A percentile compares a stretch with the other conserved stretches of the same genome.
Evolutionary conservation across 2,113 vertebrate species (phyloP).

Genomic region (Caracal caracal): DNA sequence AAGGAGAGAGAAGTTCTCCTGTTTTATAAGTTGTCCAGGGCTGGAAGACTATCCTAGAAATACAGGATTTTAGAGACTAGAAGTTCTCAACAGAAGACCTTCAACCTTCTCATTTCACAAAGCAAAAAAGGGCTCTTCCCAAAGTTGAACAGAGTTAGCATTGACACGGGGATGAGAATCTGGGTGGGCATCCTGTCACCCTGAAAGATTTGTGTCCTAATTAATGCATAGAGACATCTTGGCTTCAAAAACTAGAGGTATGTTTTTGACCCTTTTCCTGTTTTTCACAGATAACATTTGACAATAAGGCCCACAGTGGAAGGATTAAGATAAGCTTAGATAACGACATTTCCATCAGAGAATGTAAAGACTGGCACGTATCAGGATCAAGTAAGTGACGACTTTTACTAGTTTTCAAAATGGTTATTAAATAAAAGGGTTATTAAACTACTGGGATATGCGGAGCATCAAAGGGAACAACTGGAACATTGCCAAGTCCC

Average conservation of each 20-base stretch:
- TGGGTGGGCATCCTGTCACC: not conserved
- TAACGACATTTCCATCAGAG: conserved; percentile 90
- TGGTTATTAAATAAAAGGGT: not conserved
- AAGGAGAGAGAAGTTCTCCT: not conserved
- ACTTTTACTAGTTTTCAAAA: conserved; percentile 11
- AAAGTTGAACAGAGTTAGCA: not conserved
- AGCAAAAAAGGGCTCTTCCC: not conserved
- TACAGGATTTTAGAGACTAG: not conserved
- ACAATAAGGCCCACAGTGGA: conserved; percentile 96
- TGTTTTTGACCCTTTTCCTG: not conserved
- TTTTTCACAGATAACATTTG: conserved; percentile 91
- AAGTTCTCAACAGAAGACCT: not conserved
- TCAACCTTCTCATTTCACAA: not conserved
- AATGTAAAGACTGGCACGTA: conserved; percentile 95
- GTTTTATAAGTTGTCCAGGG: not conserved
- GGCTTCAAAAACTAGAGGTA: not conserved
- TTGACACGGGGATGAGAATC: not conserved
- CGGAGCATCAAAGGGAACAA: not conserved
- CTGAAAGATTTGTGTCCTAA: not conserved
- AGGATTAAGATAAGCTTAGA: conserved; percentile 92
- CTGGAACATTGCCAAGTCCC: not conserved
- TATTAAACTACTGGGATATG: not conserved
- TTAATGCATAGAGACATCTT: not conserved
- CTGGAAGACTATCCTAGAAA: conserved; percentile 4
- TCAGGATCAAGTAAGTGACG: conserved; percentile 92